A percentile compares a stretch with the other conserved stretches of the same genome.
phyloP scores from a whole-genome alignment of 2,888 invertebrate species.

The Meiosimyza platycephala region DNA sequence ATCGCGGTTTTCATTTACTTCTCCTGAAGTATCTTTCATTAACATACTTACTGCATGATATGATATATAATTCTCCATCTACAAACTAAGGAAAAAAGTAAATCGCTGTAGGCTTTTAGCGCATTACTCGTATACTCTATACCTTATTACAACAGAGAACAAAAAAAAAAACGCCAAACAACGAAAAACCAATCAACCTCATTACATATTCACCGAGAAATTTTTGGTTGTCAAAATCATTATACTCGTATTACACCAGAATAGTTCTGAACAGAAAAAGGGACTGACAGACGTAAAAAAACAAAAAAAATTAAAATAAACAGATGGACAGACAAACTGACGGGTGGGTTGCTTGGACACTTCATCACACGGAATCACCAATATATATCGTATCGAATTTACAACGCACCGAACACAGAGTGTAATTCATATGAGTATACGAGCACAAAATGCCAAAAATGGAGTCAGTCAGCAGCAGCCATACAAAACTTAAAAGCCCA shows the following conservation, averaged over 20 bases:
- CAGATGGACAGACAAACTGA: not conserved
- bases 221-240: constrained; percentile 18
- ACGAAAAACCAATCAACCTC: constrained; percentile 30
- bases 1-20: not conserved
- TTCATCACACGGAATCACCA: not conserved
- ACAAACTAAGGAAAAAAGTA: not conserved
- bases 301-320: not conserved
- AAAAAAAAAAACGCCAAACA: constrained; percentile 41
- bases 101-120: constrained; percentile 43
- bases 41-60: not conserved
- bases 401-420: not conserved
- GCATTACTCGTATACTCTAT: constrained; percentile 45
- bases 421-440: not conserved
- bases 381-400: not conserved
- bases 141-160: constrained; percentile 17
- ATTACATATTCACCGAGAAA: constrained; percentile 47
- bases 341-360: not conserved
- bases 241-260: constrained; percentile 13
- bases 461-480: not conserved
- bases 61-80: not conserved
- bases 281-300: not conserved
- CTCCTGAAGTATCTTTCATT: not conserved
- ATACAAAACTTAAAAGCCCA: constrained; percentile 14
- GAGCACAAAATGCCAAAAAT: constrained; percentile 26
- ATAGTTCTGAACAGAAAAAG: not conserved